Conservation (phyloP, 2,888 invertebrate genomes). For the Crepidodera aurea region DNA sequence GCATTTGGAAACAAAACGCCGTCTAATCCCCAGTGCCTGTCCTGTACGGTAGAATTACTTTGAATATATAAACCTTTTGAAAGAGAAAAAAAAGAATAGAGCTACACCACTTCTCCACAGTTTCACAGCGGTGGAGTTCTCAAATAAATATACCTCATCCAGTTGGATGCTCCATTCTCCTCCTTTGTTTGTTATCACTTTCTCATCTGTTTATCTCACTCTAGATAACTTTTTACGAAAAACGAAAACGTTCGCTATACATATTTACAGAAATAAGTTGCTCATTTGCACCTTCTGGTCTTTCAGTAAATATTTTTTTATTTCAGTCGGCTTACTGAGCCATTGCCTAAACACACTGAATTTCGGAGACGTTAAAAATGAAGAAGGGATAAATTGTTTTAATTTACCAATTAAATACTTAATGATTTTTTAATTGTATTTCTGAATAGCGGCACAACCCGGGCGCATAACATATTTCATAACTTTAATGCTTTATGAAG, state of each 20-base stretch:
- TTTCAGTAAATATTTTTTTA: not conserved
- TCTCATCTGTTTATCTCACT: constrained; percentile 47
- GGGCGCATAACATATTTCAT: too few relatives aligned
- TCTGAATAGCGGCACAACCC: too few relatives aligned
- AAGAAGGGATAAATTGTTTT: too few relatives aligned
- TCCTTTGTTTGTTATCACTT: constrained; percentile 46
- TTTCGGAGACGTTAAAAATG: too few relatives aligned
- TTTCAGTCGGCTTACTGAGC: too few relatives aligned
- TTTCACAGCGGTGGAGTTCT: constrained; percentile 43
- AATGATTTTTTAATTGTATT: too few relatives aligned
- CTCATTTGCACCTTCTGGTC: constrained; percentile 12
- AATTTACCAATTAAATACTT: too few relatives aligned
- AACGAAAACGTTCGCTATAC: constrained; percentile 21
- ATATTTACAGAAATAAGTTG: constrained; percentile 5
- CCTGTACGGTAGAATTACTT: constrained; percentile 10
- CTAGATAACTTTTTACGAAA: constrained; percentile 42
- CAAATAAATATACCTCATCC: constrained; percentile 49
- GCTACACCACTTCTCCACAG: constrained; percentile 3
- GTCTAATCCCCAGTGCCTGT: constrained; percentile 6
- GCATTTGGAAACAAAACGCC: not conserved
- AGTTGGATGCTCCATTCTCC: constrained; percentile 46
- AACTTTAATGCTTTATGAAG: too few relatives aligned
- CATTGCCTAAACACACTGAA: too few relatives aligned
- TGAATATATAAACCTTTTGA: constrained; percentile 3
- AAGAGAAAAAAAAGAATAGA: constrained; percentile 13